Percentiles rank a stretch among this genome's conserved stretches.
phyloP scores from a whole-genome alignment of 1,140 invertebrate species.

The Adelges cooleyi region DNA sequence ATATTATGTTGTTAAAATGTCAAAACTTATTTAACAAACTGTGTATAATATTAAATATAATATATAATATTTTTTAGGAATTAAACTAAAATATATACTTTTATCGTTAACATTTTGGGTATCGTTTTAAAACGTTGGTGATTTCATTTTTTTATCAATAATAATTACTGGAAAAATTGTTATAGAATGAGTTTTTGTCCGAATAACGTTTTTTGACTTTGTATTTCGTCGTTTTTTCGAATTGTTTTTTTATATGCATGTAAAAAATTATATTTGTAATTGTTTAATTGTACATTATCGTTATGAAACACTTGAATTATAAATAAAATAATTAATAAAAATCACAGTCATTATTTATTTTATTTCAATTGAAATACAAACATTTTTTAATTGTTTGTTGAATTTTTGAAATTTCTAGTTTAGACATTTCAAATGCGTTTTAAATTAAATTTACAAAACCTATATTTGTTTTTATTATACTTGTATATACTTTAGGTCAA shows the following conservation, averaged over 20 bases:
- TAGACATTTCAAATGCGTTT: no score
- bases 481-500: no score
- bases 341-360: neutral
- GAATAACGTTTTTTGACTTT: conserved; percentile 11
- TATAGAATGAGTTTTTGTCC: neutral
- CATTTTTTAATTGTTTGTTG: neutral
- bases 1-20: no score
- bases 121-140: neutral
- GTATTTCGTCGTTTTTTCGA: conserved; percentile 23
- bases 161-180: neutral
- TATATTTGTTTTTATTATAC: no score
- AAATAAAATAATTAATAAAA: conserved; percentile 14
- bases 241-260: conserved; percentile 28
- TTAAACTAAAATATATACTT: no score
- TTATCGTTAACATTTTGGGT: no score
- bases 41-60: no score
- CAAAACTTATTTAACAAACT: no score
- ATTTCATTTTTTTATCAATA: conserved; percentile 13
- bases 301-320: conserved; percentile 23
- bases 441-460: no score
- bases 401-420: no score
- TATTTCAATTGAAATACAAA: no score
- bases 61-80: no score
- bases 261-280: conserved; percentile 26
- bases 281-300: conserved; percentile 26